These are phyloP conservation scores for Caloenas nicobarica DNA, from an alignment of 2,113 vertebrate species.

Conservation along the genomic window DNA sequence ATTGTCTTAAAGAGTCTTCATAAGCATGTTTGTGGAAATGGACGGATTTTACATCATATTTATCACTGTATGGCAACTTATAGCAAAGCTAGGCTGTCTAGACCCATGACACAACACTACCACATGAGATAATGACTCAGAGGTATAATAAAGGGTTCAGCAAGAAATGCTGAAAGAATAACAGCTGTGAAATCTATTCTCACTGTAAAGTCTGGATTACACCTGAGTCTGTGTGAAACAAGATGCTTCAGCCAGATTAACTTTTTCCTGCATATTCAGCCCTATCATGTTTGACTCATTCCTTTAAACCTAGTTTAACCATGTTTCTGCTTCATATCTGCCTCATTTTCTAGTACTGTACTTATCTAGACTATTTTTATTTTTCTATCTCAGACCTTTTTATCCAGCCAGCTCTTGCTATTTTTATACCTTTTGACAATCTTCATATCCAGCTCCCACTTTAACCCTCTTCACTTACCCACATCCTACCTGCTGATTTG, in stretches of 20 bases:
- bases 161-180: not conserved
- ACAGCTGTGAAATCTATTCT: not conserved
- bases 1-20: not conserved
- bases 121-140: not conserved
- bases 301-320: not conserved
- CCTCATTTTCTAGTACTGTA: not conserved
- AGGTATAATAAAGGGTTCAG: not conserved
- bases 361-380: not conserved
- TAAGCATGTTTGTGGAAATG: not conserved
- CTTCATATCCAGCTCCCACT: not conserved
- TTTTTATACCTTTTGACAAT: slow-evolving; percentile 17
- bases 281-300: not conserved
- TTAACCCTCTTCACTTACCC: not conserved
- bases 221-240: not conserved
- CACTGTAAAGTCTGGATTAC: not conserved
- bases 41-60: not conserved
- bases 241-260: not conserved
- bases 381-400: not conserved
- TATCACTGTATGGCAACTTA: not conserved
- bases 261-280: not conserved
- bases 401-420: not conserved
- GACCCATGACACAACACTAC: not conserved
- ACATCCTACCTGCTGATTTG: not conserved
- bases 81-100: not conserved
- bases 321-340: not conserved